Evolutionary conservation across 92 coral and sea anemone species (phyloP).

Genomic region (Zoanthus sansibaricus): DNA sequence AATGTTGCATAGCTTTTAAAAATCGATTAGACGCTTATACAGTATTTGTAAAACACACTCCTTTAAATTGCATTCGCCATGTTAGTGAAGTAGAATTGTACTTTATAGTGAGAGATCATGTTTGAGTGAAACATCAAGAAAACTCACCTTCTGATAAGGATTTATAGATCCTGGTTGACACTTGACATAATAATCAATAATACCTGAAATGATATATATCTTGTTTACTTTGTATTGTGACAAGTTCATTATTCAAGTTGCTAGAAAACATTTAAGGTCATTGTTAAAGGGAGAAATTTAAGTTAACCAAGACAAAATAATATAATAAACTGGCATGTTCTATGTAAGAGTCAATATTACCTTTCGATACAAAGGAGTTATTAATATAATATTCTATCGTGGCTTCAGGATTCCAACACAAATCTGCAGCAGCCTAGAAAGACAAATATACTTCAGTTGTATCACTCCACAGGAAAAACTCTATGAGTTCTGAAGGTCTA

Average conservation of each 20-base stretch:
- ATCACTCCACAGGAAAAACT: no score
- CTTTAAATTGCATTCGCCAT: background rate
- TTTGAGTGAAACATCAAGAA: background rate
- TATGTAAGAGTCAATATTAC: background rate
- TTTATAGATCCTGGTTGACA: conserved; percentile 65
- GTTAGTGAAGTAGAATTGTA: no score
- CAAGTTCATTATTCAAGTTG: background rate
- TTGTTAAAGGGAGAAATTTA: no score
- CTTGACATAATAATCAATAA: conserved; percentile 77
- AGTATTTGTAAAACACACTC: no score
- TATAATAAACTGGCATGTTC: no score
- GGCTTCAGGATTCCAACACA: conserved; percentile 79
- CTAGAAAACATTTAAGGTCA: no score
- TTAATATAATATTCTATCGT: conserved; percentile 40
- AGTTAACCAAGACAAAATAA: no score
- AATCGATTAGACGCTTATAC: no score
- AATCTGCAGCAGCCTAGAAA: conserved; percentile 87
- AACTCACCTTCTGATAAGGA: conserved; percentile 77
- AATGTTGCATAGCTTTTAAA: no score
- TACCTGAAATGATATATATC: conserved; percentile 46
- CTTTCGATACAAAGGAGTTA: conserved; percentile 19
- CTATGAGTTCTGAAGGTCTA: no score
- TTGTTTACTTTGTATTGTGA: background rate
- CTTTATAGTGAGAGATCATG: no score
- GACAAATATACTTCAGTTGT: background rate